These are phyloP conservation scores for Odontomachus brunneus DNA, from an alignment of 1,140 invertebrate species.

Conservation along the genomic window DNA sequence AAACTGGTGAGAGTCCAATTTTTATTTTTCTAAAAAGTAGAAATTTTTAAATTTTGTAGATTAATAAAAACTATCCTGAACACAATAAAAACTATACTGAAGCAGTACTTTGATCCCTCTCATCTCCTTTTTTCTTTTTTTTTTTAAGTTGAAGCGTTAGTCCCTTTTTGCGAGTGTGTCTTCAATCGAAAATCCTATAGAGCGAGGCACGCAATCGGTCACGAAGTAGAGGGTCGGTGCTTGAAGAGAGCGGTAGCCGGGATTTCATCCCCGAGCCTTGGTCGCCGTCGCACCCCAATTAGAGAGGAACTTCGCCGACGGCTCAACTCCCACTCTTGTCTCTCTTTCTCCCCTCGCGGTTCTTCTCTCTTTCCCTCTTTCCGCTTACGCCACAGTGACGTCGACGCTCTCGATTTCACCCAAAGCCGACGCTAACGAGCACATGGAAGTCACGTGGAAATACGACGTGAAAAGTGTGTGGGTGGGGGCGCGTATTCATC, in stretches of 20 bases:
- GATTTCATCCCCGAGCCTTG: conserved; percentile 71
- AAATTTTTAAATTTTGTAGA: neutral
- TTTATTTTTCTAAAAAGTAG: neutral
- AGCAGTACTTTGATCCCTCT: neutral
- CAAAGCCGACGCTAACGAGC: conserved; percentile 85
- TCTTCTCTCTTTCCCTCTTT: conserved; percentile 55
- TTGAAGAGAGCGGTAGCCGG: conserved; percentile 68
- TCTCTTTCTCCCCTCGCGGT: conserved; percentile 15
- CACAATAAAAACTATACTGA: conserved; percentile 17
- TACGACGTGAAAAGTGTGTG: conserved; percentile 63
- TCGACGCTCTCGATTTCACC: conserved; percentile 84
- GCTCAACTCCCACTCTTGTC: conserved; percentile 44
- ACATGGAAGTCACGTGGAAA: conserved; percentile 85
- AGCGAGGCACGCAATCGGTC: conserved; percentile 73
- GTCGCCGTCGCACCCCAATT: conserved; percentile 74
- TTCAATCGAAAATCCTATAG: conserved; percentile 73
- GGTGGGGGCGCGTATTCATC: conserved; percentile 12
- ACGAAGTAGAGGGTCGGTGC: conserved; percentile 73
- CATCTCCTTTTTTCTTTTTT: neutral
- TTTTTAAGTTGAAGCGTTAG: conserved; percentile 56
- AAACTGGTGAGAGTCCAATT: neutral
- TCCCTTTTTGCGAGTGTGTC: conserved; percentile 59
- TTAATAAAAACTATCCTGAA: neutral
- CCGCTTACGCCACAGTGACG: conserved; percentile 75
- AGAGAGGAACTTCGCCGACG: conserved; percentile 75